Evolutionary conservation across 2,888 invertebrate species (phyloP).

Genomic region (Monochamus alternatus): DNA sequence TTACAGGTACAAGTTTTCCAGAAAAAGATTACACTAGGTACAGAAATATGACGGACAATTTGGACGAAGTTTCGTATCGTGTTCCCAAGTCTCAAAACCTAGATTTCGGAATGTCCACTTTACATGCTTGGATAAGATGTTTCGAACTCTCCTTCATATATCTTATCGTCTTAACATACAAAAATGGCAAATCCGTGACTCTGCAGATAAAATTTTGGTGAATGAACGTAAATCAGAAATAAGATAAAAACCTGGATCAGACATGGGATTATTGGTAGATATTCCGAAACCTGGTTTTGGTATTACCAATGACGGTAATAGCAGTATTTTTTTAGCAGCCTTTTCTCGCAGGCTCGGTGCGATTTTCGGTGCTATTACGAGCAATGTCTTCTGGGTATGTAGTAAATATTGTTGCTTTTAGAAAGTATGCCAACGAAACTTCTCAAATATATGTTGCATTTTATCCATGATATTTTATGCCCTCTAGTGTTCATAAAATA

Average conservation of each 20-base stretch:
- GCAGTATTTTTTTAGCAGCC: not conserved
- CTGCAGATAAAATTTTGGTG: not conserved
- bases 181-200: not conserved
- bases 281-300: conserved; percentile 51
- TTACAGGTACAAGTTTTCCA: too few relatives aligned
- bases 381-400: conserved; percentile 46
- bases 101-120: too few relatives aligned
- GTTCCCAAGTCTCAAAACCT: too few relatives aligned
- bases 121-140: too few relatives aligned
- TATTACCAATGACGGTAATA: conserved; percentile 51
- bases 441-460: conserved; percentile 42
- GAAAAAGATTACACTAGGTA: too few relatives aligned
- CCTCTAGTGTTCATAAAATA: conserved; percentile 49
- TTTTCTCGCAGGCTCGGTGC: not conserved
- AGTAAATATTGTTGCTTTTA: conserved; percentile 41
- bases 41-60: too few relatives aligned
- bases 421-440: conserved; percentile 37
- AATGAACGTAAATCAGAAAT: not conserved
- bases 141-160: too few relatives aligned
- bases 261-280: conserved; percentile 51
- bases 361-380: conserved; percentile 19
- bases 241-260: not conserved
- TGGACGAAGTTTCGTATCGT: too few relatives aligned
- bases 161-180: too few relatives aligned
- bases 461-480: conserved; percentile 52